Base-by-base conservation (phyloP, 2,797 vertebrate species). In the Silurus lanzhouensis region DNA sequence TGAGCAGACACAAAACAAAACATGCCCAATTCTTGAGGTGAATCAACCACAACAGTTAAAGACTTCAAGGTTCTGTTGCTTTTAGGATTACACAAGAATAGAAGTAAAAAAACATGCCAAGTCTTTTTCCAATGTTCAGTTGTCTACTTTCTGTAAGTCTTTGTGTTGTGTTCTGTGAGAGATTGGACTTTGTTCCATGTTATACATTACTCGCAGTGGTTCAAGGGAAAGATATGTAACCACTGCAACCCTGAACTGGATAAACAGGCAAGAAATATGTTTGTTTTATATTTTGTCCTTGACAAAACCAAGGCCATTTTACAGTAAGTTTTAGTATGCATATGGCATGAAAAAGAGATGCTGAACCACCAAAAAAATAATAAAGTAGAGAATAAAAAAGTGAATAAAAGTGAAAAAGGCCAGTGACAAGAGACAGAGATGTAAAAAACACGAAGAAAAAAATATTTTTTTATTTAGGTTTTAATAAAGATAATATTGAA, bases 201-300 rank as follows among this genome's bases (percentile, higher is more conserved):
- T n/a, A 10, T 20, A 20, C 9, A 81, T 55, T 52, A 55, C 46
- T 67, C 2, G n/a, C 44, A 52, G 63, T 8, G 12, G 58, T 79
- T 79, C 20, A 46, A 46, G 58, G 44, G 46, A 80, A 48, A 17
- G 44, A 44, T 46, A 61, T 46, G 5, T 27, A 46, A 44, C 76
- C 76, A 67, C 46, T 61, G 66, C n/a, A 66, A 31, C 44, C 46
- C 61, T 81, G 46, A 81, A 81, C 17, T 64, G 15, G n/a, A 66
- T 81, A 81, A 80, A 81, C 78, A 81, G 61, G 66, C 61, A 64
- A 64, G 7, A 63, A 38, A 78, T 64, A 48, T 48, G 14, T 52
- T 81, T 22, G 19, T 80, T 64, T 25, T 48, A 48, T 52, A 66
- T 67, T 20, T 81, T 20, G 63, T 7, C 25, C 15, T 55, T 81